Evolutionary conservation across 2,797 vertebrate genomes (phyloP), one percentile per base, ranked within the genome.

Genomic region (Sebastes glaucus): DNA sequence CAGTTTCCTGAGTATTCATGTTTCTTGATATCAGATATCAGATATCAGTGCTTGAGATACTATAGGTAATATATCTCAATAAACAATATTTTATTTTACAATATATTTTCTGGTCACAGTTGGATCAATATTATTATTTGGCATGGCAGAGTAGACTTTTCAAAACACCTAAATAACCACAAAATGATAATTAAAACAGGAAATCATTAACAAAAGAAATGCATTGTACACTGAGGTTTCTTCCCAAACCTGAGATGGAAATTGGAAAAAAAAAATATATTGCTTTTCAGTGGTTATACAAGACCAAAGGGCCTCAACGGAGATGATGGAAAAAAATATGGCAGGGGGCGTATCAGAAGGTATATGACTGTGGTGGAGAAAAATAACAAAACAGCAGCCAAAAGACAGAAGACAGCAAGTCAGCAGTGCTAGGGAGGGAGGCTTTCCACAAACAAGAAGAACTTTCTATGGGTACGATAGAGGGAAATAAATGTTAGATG

Each of bases 361-460:
- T 87, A 83, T 82, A 79, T 74, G 42, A 80, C 68, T 56, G 63
- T 32, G 49, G 66, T 53, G 38, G 75, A 67, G 68, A 81, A 76
- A 28, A 83, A 90, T 85, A 93, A 87, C 71, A 90, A 70, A 80
- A 78, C 52, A 74, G 35, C 57, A 61, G 87, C 83, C 88, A 91
- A 83, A 66, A 87, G 33, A 65, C 66, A 82, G 65, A 60, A 90
- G 74, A 89, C 61, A 53, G 71, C 74, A 66, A 76, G 85, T 88
- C 90, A 92, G 90, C 89, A 71, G 80, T 56, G 75, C 65, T 52
- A 25, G 23, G 33, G 62, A 89, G 42, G 13, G 33, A 83, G 72
- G 87, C 61, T 90, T 92, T 93, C 89, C 85, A 85, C 49, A 70
- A 81, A 85, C 74, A 87, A 81, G 65, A 75, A 66, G 14, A 71